A percentile compares a stretch with the other conserved stretches of the same genome.
phyloP scores from a whole-genome alignment of 2,113 vertebrate species.

The Catagonus wagneri region DNA sequence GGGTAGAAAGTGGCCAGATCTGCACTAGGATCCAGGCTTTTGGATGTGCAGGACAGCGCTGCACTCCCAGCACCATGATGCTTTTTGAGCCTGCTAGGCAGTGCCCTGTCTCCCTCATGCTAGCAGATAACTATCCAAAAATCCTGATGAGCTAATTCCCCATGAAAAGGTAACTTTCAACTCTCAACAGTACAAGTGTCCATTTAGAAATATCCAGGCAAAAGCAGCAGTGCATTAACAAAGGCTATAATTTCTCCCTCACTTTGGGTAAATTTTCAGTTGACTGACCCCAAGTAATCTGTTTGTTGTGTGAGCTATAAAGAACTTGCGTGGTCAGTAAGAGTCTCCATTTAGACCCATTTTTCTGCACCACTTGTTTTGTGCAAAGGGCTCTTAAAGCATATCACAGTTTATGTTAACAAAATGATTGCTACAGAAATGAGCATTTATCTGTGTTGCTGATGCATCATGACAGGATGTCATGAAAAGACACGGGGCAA shows the following conservation, averaged over 20 bases:
- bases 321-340: constrained; percentile 17
- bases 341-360: constrained; percentile 36
- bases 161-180: background rate
- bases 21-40: background rate
- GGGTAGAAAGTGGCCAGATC: background rate
- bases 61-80: background rate
- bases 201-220: constrained; percentile 29
- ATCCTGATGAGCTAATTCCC: background rate
- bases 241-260: background rate
- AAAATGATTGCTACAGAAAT: constrained; percentile 25
- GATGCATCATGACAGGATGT: constrained; percentile 40
- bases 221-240: constrained; percentile 36
- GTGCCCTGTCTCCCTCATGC: background rate
- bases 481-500: constrained; percentile 3
- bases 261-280: constrained; percentile 51
- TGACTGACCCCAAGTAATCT: constrained; percentile 26
- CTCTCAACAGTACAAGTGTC: background rate
- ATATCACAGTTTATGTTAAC: constrained; percentile 44
- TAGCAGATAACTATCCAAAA: background rate
- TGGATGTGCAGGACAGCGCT: background rate
- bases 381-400: constrained; percentile 49
- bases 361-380: constrained; percentile 55
- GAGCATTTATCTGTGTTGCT: constrained; percentile 58
- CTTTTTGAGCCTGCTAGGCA: background rate
- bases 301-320: constrained; percentile 54